Evolutionary conservation across 2,113 vertebrate species (phyloP).

Genomic region (Melospiza melodia): DNA sequence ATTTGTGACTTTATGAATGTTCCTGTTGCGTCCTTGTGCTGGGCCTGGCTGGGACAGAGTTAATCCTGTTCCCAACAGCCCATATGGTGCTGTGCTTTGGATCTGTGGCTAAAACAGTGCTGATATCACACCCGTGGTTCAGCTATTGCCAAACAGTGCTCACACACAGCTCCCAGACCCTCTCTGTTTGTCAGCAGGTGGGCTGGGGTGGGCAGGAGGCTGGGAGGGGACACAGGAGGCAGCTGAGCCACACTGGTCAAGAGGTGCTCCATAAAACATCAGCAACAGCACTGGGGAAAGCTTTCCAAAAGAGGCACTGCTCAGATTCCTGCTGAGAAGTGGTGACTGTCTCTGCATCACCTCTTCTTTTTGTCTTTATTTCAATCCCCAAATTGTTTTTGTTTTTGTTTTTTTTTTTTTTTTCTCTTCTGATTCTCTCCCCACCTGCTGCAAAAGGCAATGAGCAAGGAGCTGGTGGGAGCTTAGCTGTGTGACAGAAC

Average conservation of each 20-base stretch:
- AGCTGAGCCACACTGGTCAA: neutral
- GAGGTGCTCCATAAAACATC: neutral
- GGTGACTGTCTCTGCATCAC: neutral
- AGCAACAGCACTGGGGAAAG: neutral
- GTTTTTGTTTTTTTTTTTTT: neutral
- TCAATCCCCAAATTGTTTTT: neutral
- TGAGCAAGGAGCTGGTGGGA: neutral
- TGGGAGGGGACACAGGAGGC: no score
- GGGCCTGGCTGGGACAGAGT: neutral
- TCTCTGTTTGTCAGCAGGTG: neutral
- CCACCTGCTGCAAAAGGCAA: neutral
- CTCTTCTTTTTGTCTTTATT: neutral
- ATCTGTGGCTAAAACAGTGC: neutral
- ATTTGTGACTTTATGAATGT: neutral
- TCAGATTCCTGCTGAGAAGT: neutral
- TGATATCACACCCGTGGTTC: neutral
- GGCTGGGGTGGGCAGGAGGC: neutral
- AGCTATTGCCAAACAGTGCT: neutral
- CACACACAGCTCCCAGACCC: neutral
- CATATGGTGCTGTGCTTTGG: neutral
- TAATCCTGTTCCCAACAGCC: neutral
- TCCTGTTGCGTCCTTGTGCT: neutral
- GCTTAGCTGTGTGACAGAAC: neutral
- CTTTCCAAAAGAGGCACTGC: neutral
- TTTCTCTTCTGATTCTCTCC: neutral